phyloP scores from a whole-genome alignment of 2,888 invertebrate genomes.

The Hofmannophila pseudospretella region DNA sequence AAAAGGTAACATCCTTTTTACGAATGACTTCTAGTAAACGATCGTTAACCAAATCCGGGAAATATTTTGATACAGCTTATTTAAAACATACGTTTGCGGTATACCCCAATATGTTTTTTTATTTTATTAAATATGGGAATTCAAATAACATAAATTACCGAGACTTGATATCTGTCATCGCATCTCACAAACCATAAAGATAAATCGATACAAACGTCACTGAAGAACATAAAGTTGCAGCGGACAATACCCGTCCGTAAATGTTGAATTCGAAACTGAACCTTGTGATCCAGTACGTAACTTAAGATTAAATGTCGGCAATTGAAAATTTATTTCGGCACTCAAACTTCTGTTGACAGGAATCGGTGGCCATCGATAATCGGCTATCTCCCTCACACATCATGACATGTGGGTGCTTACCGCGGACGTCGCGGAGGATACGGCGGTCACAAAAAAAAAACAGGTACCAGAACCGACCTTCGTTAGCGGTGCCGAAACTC shows the following conservation, averaged over 20 bases:
- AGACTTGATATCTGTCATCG: slow-evolving; percentile 18
- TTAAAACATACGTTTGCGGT: no score
- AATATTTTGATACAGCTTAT: no score
- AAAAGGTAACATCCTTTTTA: no score
- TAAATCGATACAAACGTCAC: slow-evolving; percentile 21
- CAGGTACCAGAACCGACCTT: slow-evolving; percentile 59
- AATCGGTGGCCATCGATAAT: slow-evolving; percentile 68
- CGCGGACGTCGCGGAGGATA: slow-evolving; percentile 36
- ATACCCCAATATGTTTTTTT: no score
- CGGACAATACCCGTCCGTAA: slow-evolving; percentile 13
- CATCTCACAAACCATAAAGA: slow-evolving; percentile 24
- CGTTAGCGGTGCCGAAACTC: slow-evolving; percentile 66
- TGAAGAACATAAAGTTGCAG: slow-evolving; percentile 12
- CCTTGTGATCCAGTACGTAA: slow-evolving; percentile 15
- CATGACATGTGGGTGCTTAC: slow-evolving; percentile 47
- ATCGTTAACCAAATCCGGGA: no score
- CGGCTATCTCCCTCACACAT: slow-evolving; percentile 51
- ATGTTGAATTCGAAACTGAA: slow-evolving; percentile 26
- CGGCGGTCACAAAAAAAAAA: slow-evolving; percentile 54
- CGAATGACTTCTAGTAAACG: no score
- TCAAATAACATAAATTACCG: slow-evolving; percentile 18
- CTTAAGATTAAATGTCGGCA: slow-evolving; percentile 13
- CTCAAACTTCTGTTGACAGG: slow-evolving; percentile 53
- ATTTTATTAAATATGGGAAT: slow-evolving; percentile 8
- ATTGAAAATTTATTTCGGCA: slow-evolving; percentile 29